These are phyloP conservation scores for Epinotia ramella DNA, from an alignment of 2,888 invertebrate genomes.

Conservation along the genomic window DNA sequence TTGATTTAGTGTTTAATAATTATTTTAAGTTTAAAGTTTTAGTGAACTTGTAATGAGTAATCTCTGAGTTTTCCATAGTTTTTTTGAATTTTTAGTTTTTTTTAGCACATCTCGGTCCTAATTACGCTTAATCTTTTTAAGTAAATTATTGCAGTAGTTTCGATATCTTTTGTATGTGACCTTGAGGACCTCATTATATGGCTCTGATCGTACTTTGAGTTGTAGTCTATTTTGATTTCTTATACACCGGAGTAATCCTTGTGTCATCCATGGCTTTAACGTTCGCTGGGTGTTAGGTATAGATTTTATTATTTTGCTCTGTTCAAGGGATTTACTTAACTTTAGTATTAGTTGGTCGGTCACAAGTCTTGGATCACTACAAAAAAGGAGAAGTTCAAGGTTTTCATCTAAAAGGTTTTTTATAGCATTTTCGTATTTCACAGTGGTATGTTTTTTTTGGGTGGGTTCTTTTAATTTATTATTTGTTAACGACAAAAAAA, in stretches of 20 bases:
- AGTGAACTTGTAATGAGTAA: not conserved
- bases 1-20: not conserved
- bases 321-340: not conserved
- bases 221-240: not conserved
- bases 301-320: slow-evolving; percentile 3
- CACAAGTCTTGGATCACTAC: not conserved
- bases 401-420: not conserved
- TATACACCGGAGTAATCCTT: not conserved
- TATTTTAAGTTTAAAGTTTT: too few species aligned
- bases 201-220: not conserved
- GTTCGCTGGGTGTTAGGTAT: not conserved
- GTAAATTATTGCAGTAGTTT: not conserved
- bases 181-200: not conserved
- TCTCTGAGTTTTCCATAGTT: not conserved
- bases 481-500: too few species aligned
- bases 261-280: slow-evolving; percentile 3
- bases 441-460: too few species aligned
- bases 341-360: not conserved
- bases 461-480: too few species aligned
- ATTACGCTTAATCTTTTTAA: not conserved
- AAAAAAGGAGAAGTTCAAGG: not conserved
- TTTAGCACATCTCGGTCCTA: not conserved
- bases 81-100: not conserved
- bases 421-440: not conserved
- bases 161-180: not conserved